phyloP scores from a whole-genome alignment of 2,113 vertebrate genomes.

The Zosterops lateralis region DNA sequence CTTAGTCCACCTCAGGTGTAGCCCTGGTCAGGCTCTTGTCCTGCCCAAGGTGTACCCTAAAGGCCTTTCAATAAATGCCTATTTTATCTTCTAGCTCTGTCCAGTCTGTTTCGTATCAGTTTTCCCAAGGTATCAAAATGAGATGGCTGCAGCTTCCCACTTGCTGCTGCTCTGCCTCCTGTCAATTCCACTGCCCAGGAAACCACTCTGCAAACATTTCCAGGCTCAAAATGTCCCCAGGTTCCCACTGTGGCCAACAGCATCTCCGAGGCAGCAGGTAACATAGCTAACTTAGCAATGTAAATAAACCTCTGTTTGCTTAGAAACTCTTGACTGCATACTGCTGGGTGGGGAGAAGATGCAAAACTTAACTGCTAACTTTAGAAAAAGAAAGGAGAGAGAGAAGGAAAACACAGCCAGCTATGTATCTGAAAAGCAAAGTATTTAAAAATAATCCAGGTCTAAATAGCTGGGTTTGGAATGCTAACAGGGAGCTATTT shows the following conservation, averaged over 20 bases:
- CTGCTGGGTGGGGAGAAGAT: not conserved
- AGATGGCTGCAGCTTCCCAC: not conserved
- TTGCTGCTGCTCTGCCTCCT: not conserved
- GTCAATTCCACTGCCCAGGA: not conserved
- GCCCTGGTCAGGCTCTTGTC: no score
- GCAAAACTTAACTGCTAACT: not conserved
- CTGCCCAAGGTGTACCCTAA: no score
- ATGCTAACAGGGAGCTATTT: constrained; percentile 54
- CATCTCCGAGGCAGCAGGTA: not conserved
- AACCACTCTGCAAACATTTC: accelerated
- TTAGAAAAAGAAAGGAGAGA: not conserved
- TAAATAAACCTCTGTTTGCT: not conserved
- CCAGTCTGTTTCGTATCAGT: no score
- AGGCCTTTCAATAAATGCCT: no score
- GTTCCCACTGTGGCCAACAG: accelerated
- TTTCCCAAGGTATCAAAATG: no score
- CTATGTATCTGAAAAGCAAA: not conserved
- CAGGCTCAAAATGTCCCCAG: not conserved
- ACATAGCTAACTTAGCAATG: not conserved
- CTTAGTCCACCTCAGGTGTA: no score
- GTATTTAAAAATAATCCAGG: constrained; percentile 47
- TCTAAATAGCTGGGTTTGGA: constrained; percentile 42
- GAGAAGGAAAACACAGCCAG: not conserved
- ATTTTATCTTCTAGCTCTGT: no score
- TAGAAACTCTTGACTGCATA: not conserved